Base-by-base conservation (phyloP, 64 coral and sea anemone genomes). In the Hydrozoanthus tunicans region DNA sequence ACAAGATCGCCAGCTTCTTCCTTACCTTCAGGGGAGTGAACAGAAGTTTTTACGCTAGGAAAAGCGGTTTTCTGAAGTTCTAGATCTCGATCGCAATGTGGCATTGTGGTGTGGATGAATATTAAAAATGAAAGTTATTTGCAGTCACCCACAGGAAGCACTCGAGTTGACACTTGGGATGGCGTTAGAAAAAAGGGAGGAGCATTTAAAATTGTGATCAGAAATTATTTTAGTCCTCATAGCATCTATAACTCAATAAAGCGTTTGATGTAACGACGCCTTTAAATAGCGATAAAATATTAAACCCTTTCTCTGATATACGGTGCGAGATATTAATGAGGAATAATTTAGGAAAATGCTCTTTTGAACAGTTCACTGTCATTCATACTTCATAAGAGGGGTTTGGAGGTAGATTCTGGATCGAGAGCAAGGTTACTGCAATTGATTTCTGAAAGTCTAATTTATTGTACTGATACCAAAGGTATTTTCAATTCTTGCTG, bases 11-110 rank as follows among this genome's bases (percentile, higher is more conserved):
- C 68, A 23, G 56, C 53, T 62, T 62, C 84, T 58, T 60, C 68
- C 24, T 11, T 70, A 57, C 25, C 68, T 12, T 88, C 84, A 72
- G 70, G 25, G 9, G 84, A 88, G 27, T 88, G 13, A 75, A 13
- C 17, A 32, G 9, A 27, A 43, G 25, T 76, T 76, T 76, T 51
- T 27, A 7, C 1, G 10, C 6, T 51, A 51, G 4, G 26, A 75
- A 51, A 51, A 25, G 25, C 27, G 53, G 10, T 12, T 76, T 51
- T 76, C 53, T 51, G 3, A 1, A 10, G 11, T 52, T 76, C 25
- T 52, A 51, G 10, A 11, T 43, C 9, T 26, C 5, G 3, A 32
- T 51, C 53, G 10, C 3, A 52, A 10, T 32, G 23, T 43, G 20
- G 9, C 5, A 6, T 51, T 75, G 63, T 75, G 72, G 9, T 13